Evolutionary conservation across 2,113 vertebrate species (phyloP).

Genomic region (Euleptes europaea): DNA sequence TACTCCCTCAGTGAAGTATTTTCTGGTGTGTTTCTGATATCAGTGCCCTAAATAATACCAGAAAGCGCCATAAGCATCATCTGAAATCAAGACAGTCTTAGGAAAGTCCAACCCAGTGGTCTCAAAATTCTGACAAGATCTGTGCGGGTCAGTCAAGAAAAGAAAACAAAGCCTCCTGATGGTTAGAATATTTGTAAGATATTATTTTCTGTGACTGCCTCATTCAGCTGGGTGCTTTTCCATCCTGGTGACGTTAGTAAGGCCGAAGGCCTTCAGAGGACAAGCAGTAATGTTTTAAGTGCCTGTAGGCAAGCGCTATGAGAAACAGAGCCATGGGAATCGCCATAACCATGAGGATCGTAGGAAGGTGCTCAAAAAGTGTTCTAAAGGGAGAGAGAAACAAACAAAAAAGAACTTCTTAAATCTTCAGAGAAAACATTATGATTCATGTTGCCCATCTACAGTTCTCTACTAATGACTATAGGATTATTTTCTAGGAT

Average conservation of each 20-base stretch:
- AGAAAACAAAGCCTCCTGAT: not conserved
- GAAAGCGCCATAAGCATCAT: not conserved
- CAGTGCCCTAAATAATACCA: too few species aligned
- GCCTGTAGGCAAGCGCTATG: not conserved
- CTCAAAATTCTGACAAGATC: not conserved
- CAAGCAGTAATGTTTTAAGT: not conserved
- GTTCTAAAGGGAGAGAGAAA: slow-evolving; percentile 28
- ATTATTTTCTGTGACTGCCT: too few species aligned
- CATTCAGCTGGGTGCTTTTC: not conserved
- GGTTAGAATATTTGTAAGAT: not conserved
- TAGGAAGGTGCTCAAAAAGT: not conserved
- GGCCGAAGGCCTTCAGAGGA: not conserved
- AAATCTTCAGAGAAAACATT: not conserved
- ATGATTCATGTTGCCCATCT: not conserved
- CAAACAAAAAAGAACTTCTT: not conserved
- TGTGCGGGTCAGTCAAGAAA: not conserved
- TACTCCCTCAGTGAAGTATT: not conserved
- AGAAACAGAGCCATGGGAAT: not conserved
- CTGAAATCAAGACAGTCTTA: too few species aligned
- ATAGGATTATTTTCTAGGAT: not conserved
- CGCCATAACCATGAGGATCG: not conserved
- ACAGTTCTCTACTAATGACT: not conserved
- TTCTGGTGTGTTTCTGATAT: not conserved
- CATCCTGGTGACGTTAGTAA: not conserved
- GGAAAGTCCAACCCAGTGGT: not conserved